A percentile compares a stretch with the other conserved stretches of the same genome.
Evolutionary conservation across 1,140 invertebrate genomes (phyloP).

Genomic region (Drosophila prosaltans): DNA sequence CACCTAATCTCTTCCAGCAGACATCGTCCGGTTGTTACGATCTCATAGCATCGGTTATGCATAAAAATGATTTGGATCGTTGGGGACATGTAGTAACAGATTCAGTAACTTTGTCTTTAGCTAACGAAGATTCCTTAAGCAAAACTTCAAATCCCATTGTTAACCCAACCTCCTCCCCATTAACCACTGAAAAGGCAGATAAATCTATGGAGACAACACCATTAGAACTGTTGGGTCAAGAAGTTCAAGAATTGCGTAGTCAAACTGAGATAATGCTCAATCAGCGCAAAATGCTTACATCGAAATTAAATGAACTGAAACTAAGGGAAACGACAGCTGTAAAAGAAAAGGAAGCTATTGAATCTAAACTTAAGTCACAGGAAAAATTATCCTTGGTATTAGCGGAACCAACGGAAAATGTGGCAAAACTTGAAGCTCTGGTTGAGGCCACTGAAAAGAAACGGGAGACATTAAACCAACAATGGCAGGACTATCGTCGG

Average conservation of each 20-base stretch:
- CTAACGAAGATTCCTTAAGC: constrained; percentile 23
- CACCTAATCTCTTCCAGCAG: constrained; percentile 80
- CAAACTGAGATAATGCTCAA: constrained; percentile 57
- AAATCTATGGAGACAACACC: constrained; percentile 14
- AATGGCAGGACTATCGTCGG: constrained; percentile 77
- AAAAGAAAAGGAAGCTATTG: constrained; percentile 41
- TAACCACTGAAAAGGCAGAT: constrained; percentile 2
- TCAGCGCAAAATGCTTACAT: constrained; percentile 50
- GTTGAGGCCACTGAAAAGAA: constrained; percentile 58
- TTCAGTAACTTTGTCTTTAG: neutral
- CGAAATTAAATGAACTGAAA: constrained; percentile 32
- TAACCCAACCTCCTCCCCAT: no score
- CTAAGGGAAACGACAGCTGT: constrained; percentile 34
- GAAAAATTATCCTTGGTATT: constrained; percentile 73
- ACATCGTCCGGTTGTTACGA: constrained; percentile 60
- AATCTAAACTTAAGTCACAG: constrained; percentile 63
- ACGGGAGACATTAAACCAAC: constrained; percentile 67
- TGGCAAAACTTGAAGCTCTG: constrained; percentile 67
- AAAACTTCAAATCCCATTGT: constrained; percentile 2
- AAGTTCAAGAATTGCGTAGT: constrained; percentile 65
- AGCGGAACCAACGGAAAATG: constrained; percentile 69
- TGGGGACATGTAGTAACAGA: constrained; percentile 42
- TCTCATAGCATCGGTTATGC: constrained; percentile 76
- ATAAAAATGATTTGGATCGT: constrained; percentile 77
- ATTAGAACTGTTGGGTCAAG: constrained; percentile 48